Percentiles rank a stretch among this genome's conserved stretches.
phyloP scores from a whole-genome alignment of 2,888 invertebrate genomes.

The Rhaphigaster nebulosa region DNA sequence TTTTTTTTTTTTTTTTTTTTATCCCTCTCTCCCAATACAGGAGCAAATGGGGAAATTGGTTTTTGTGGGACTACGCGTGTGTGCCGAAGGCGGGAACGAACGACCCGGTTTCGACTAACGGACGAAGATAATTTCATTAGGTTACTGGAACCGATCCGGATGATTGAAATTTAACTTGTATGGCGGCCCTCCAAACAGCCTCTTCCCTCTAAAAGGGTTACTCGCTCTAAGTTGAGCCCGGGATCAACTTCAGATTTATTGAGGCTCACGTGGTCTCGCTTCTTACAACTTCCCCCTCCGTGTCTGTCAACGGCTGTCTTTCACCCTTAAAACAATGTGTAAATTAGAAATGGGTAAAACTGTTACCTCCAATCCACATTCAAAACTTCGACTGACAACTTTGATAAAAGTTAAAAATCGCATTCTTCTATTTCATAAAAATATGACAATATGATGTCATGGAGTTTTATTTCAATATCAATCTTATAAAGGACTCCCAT shows the following conservation, averaged over 20 bases:
- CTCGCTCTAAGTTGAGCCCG: background rate
- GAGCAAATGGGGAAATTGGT: conserved; percentile 4
- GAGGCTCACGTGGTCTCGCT: background rate
- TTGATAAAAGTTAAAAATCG: too few relatives aligned
- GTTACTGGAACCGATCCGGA: conserved; percentile 61
- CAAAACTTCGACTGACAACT: too few relatives aligned
- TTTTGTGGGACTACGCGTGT: background rate
- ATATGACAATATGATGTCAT: too few relatives aligned
- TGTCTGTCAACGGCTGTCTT: background rate
- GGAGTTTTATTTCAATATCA: too few relatives aligned
- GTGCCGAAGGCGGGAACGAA: background rate
- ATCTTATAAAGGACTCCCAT: too few relatives aligned
- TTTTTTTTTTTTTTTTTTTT: background rate
- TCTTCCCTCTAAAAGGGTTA: conserved; percentile 14
- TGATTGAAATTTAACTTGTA: conserved; percentile 63
- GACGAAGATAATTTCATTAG: conserved; percentile 59
- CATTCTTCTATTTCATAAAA: too few relatives aligned
- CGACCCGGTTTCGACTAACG: conserved; percentile 27
- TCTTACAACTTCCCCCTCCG: background rate
- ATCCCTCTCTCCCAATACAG: background rate
- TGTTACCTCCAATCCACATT: too few relatives aligned
- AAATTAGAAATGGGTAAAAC: too few relatives aligned
- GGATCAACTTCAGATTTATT: conserved; percentile 35
- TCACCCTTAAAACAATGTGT: background rate
- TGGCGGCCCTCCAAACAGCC: conserved; percentile 18